Conservation (phyloP, 2,888 invertebrate species). For the Drosophila rubida region DNA sequence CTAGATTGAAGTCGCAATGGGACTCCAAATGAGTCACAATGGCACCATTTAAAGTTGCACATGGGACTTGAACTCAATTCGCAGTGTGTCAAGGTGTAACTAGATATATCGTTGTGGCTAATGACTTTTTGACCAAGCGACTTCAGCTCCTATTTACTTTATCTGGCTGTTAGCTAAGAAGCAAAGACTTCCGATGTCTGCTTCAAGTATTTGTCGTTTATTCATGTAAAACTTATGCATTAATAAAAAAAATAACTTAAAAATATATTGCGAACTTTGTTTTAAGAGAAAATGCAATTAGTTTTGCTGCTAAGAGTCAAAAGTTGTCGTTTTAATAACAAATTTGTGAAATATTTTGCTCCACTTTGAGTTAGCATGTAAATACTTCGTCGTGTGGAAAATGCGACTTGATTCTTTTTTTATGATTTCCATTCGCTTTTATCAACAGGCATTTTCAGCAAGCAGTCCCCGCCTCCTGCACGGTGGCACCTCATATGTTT, state of each 20-base stretch:
- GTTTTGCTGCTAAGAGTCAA: background rate
- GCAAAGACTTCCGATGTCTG: too few species aligned
- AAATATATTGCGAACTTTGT: background rate
- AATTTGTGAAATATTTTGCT: background rate
- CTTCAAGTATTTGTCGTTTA: too few species aligned
- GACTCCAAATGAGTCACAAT: background rate
- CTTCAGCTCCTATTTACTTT: too few species aligned
- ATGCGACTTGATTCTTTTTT: constrained; percentile 19
- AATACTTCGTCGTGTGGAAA: constrained; percentile 16
- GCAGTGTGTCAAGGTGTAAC: background rate
- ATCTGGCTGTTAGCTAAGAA: background rate
- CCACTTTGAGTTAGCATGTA: constrained; percentile 20
- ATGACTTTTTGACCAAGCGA: background rate
- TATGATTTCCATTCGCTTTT: constrained; percentile 47
- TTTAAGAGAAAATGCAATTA: too few species aligned
- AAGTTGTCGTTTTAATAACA: background rate
- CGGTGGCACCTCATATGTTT: constrained; percentile 40
- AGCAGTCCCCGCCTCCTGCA: background rate
- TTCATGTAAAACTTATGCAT: too few species aligned
- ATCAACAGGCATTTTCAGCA: constrained; percentile 50
- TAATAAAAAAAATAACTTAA: background rate
- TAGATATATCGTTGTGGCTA: background rate
- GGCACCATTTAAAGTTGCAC: background rate
- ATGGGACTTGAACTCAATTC: background rate
- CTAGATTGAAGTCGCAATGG: background rate